Conservation (phyloP, 2,888 invertebrate genomes). For the Drosophila kuntzei region DNA sequence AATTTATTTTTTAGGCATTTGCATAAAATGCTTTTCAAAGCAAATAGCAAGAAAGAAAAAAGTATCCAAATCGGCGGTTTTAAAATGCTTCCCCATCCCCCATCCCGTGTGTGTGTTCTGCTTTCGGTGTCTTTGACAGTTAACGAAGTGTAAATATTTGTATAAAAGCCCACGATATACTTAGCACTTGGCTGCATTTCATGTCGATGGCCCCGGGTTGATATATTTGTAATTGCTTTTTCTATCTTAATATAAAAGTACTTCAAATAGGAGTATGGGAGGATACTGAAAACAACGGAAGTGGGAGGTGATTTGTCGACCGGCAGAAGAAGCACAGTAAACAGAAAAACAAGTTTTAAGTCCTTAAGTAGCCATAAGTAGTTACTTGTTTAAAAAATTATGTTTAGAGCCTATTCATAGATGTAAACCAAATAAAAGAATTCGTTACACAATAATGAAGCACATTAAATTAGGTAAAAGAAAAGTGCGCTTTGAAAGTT, state of each 20-base stretch:
- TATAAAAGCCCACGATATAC: slow-evolving; percentile 58
- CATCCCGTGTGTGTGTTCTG: slow-evolving; percentile 8
- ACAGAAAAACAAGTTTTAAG: slow-evolving; percentile 4
- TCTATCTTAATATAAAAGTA: slow-evolving; percentile 14
- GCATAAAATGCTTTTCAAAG: slow-evolving; percentile 67
- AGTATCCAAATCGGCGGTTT: slow-evolving; percentile 41
- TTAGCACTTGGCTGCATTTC: slow-evolving; percentile 59
- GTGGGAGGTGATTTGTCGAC: slow-evolving; percentile 26
- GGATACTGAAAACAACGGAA: neutral
- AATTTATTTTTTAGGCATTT: slow-evolving; percentile 67
- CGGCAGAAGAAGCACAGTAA: neutral
- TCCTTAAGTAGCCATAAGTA: slow-evolving; percentile 1
- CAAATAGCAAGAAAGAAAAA: slow-evolving; percentile 25
- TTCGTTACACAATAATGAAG: too few species aligned
- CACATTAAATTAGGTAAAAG: neutral
- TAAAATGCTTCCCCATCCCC: slow-evolving; percentile 43
- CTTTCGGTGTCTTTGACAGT: slow-evolving; percentile 65
- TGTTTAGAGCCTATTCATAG: neutral
- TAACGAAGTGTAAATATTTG: slow-evolving; percentile 79
- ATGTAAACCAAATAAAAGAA: too few species aligned
- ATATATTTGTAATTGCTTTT: slow-evolving; percentile 67
- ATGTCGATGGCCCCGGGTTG: slow-evolving; percentile 35
- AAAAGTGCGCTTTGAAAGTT: neutral
- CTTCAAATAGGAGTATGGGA: slow-evolving; percentile 1
- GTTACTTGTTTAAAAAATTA: neutral